Percentiles rank a stretch among this genome's conserved stretches.
Evolutionary conservation across 2,888 invertebrate genomes (phyloP).

Genomic region (Athripsodes cinereus): DNA sequence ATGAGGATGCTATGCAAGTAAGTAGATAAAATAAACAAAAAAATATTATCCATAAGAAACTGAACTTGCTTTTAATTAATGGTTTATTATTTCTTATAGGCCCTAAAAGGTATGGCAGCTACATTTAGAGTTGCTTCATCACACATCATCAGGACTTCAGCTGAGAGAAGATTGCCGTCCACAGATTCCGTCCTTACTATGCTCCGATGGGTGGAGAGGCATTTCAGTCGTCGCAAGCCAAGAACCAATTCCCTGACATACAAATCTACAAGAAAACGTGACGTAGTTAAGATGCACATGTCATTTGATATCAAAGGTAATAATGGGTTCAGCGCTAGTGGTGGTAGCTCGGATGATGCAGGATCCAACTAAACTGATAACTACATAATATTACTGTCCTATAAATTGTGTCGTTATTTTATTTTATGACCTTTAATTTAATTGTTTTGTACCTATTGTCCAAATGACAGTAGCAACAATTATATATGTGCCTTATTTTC

Average conservation of each 20-base stretch:
- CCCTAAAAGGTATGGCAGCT: constrained; percentile 87
- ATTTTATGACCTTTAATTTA: no score
- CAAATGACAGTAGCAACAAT: no score
- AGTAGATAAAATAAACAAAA: constrained; percentile 14
- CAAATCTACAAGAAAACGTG: constrained; percentile 55
- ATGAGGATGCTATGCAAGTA: constrained; percentile 88
- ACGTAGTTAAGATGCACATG: constrained; percentile 74
- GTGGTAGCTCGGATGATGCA: constrained; percentile 21
- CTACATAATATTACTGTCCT: no score
- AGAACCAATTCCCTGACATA: constrained; percentile 62
- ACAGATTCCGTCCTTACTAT: constrained; percentile 86
- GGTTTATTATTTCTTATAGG: constrained; percentile 56
- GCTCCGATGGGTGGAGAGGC: constrained; percentile 85
- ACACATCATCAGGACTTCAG: constrained; percentile 77
- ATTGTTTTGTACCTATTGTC: not conserved
- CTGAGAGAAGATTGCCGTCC: constrained; percentile 79
- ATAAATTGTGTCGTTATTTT: no score
- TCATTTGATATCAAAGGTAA: constrained; percentile 50
- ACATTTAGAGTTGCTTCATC: constrained; percentile 86
- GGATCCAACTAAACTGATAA: constrained; percentile 7
- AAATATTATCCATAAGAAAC: no score
- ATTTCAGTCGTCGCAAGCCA: constrained; percentile 73
- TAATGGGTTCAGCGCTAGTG: constrained; percentile 23
- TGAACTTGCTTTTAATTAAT: no score
- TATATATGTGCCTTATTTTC: no score